These are phyloP conservation scores for Zosterops pallidus DNA, from an alignment of 2,113 vertebrate species.

Conservation along the genomic window DNA sequence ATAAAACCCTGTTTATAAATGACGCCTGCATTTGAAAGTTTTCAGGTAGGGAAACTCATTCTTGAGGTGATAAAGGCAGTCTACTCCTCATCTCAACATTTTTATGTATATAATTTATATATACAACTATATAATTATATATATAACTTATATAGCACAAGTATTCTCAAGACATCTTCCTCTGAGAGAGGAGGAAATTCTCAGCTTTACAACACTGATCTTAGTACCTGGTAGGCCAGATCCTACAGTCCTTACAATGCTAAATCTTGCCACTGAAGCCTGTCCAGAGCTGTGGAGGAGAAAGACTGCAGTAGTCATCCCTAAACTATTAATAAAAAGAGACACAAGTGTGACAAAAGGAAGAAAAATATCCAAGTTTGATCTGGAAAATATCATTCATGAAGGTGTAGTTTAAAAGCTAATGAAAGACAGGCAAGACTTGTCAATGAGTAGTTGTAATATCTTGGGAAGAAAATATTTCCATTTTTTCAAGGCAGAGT, in stretches of 20 bases:
- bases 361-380: not conserved
- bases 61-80: slow-evolving; percentile 54
- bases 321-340: not conserved
- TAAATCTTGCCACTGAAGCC: slow-evolving; percentile 1
- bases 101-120: slow-evolving; percentile 52
- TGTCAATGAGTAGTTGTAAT: not conserved
- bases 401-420: not conserved
- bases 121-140: slow-evolving; percentile 33
- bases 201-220: not conserved
- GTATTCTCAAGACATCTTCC: slow-evolving; percentile 5
- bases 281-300: not conserved
- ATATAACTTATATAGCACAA: slow-evolving; percentile 50
- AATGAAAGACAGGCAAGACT: slow-evolving; percentile 10
- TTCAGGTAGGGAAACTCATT: slow-evolving; percentile 54
- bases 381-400: not conserved
- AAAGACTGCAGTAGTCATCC: not conserved
- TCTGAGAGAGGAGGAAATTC: slow-evolving; percentile 20
- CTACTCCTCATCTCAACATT: not conserved
- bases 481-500: not conserved
- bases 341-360: not conserved
- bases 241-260: not conserved
- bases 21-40: slow-evolving; percentile 44
- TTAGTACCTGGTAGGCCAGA: not conserved
- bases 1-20: slow-evolving; percentile 58
- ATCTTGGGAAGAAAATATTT: not conserved